Conservation (phyloP, 2,113 vertebrate genomes). For the Hyperoodon ampullatus region DNA sequence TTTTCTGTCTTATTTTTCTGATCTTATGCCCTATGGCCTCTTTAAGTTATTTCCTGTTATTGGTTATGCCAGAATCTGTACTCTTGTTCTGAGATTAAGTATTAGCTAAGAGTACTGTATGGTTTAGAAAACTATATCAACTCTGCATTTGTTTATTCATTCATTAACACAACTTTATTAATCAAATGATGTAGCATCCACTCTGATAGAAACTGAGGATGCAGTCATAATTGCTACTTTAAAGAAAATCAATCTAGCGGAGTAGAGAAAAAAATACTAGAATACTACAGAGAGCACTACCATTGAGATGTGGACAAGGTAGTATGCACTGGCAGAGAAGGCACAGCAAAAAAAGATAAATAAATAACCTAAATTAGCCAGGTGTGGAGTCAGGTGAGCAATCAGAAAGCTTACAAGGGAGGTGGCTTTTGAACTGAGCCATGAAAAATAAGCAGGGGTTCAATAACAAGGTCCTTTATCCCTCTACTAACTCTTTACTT, state of each 20-base stretch:
- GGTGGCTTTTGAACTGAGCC: neutral
- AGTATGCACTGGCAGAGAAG: neutral
- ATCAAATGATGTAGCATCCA: neutral
- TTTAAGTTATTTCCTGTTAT: neutral
- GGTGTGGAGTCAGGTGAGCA: neutral
- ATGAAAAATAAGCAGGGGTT: neutral
- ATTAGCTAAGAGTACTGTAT: neutral
- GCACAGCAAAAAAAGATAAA: neutral
- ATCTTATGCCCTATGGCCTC: neutral
- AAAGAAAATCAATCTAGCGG: neutral
- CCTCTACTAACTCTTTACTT: neutral
- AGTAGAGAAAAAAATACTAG: neutral
- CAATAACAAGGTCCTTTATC: neutral
- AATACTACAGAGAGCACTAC: neutral
- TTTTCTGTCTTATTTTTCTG: neutral
- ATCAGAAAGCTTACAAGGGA: neutral
- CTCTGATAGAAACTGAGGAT: neutral
- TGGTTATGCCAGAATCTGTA: neutral
- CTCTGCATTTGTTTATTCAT: neutral
- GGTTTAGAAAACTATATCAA: neutral
- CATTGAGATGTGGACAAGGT: accelerated
- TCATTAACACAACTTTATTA: neutral
- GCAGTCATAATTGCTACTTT: neutral
- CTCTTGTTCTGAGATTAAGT: neutral
- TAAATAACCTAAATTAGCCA: neutral